A percentile compares a stretch with the other conserved stretches of the same genome.
Evolutionary conservation across 1,140 invertebrate species (phyloP).

Genomic region (Orchestia grillus): DNA sequence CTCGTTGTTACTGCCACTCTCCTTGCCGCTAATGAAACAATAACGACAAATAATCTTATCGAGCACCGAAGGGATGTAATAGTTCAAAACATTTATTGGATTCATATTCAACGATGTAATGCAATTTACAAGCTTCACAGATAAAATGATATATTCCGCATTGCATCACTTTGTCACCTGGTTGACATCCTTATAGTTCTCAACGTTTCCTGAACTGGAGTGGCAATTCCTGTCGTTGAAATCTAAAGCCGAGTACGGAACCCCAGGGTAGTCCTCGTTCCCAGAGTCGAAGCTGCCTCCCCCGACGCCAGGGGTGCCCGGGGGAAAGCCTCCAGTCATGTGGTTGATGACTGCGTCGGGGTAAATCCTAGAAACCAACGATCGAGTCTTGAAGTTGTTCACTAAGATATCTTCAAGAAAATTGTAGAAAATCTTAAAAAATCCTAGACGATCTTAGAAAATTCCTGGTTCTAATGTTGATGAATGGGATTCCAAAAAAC

Average conservation of each 20-base stretch:
- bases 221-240: slow-evolving; percentile 68
- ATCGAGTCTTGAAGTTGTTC: neutral
- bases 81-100: too few species aligned
- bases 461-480: too few species aligned
- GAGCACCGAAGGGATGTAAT: neutral
- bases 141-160: neutral
- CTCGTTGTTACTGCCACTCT: neutral
- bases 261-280: slow-evolving; percentile 61
- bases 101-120: neutral
- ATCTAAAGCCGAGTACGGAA: slow-evolving; percentile 63
- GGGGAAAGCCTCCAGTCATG: slow-evolving; percentile 64
- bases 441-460: neutral
- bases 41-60: neutral
- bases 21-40: neutral
- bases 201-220: slow-evolving; percentile 62
- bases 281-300: slow-evolving; percentile 61
- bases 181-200: slow-evolving; percentile 64
- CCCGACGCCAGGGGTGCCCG: slow-evolving; percentile 60
- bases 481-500: too few species aligned
- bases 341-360: slow-evolving; percentile 66
- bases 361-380: slow-evolving; percentile 60
- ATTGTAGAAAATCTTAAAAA: neutral
- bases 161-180: slow-evolving; percentile 53
- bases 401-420: neutral
- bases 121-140: neutral